Base-by-base conservation (phyloP, 2,888 invertebrate species). In the Lacanobia oleracea region DNA sequence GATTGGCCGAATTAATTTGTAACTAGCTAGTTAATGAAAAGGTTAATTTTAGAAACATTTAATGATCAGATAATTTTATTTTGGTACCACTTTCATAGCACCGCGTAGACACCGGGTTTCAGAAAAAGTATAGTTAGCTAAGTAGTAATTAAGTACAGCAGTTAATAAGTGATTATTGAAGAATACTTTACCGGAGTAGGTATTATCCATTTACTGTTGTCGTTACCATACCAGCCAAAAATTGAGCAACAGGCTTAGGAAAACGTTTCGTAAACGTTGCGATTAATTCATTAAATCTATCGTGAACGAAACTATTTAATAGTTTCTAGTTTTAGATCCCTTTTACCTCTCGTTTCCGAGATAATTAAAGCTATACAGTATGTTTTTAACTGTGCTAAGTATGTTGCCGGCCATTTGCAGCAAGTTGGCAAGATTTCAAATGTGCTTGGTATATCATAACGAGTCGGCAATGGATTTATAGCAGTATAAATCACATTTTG, bases 341-440 rank as follows among this genome's bases (percentile, higher is more conserved):
- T 14, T 79, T 60, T 66, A 23, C 57, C 21, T 63, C n/a, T 50
- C 33, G 27, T 61, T 69, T 64, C 66, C 9, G 62, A 72, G 56
- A 68, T 78, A 76, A 61, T 68, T 70, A 77, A 63, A 63, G 43
- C 62, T 27, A 54, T 65, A 70, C 18, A 43, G 72, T 60, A 61
- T 66, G 75, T 75, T 82, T n/a, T 79, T 81, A 73, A 59, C 71
- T 59, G 61, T 68, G 67, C 69, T 76, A 87, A 81, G 80, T 87
- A 82, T 79, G 83, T 86, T 75, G 78, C 84, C 81, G 87, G 85
- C 88, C 85, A 92, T 92, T 93, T 91, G 91, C 88, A 82, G 86
- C 88, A 88, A 87, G 90, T 94, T 94, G 95, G 94, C 94, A 93
- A 87, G 86, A 87, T 92, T 92, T 94, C 94, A 94, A 94, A 93